Evolutionary conservation across 2,113 vertebrate genomes (phyloP), one percentile per base, ranked within the genome.

Genomic region (Hippocampus comes): DNA sequence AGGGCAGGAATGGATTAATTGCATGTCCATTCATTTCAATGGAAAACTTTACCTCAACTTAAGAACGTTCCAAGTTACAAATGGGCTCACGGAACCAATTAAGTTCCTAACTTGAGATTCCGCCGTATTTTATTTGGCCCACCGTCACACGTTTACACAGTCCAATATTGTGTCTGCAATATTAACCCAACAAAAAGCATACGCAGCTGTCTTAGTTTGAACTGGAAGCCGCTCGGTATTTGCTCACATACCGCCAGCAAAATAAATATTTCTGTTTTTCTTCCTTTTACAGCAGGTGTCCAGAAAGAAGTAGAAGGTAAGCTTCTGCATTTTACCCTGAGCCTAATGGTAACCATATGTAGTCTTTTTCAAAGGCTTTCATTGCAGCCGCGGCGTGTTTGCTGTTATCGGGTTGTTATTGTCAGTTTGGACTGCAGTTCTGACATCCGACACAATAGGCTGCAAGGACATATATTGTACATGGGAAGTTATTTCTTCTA

Each of bases 271-370:
- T 77, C 59, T 88, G 57, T 79, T 79, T 86, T 78, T 77, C 67
- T 76, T 75, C 71, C n/a, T 73, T 70, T 69, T 75, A 75, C 75
- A 65, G 76, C 88, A 93, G 91, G 85, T 77, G 82, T 92, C 84
- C 91, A 92, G 84, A 91, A 82, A 84, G 89, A 91, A 83, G 89
- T 87, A 27, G 89, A 92, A 94, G 93, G 93, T 94, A 94, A 93
- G 93, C 85, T 72, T 74, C 70, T 77, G 73, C 65, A 74, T 78
- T 72, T 77, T 75, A 46, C 66, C 77, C 78, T 70, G 69, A 81
- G 70, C 57, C 70, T 73, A 78, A 81, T 79, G 60, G 80, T 74
- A 63, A 82, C 63, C 42, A 30, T 73, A 51, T 66, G 79, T 80
- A 66, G 67, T 78, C 60, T 77, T 86, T 81, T 73, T 68, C 15